These are phyloP conservation scores for Aporophyla lueneburgensis DNA, from an alignment of 2,888 invertebrate species.

Conservation along the genomic window DNA sequence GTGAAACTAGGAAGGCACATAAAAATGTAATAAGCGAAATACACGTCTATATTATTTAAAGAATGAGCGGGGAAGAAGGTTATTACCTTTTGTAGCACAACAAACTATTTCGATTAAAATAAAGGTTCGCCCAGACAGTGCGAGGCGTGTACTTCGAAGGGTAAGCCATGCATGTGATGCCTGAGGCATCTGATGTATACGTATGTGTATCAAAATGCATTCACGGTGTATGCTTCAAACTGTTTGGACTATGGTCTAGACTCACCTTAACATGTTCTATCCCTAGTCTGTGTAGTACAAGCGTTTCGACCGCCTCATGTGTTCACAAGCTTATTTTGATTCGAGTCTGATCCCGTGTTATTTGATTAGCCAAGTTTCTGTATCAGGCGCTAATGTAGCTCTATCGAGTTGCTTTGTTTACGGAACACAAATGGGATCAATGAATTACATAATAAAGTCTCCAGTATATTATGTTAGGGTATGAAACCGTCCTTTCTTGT, in stretches of 20 bases:
- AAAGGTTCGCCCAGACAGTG: background rate
- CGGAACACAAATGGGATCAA: conserved; percentile 48
- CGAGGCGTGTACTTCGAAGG: no score
- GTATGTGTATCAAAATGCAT: background rate
- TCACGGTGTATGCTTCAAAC: background rate
- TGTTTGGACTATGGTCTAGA: background rate
- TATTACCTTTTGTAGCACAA: conserved; percentile 3
- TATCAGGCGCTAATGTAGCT: conserved; percentile 56
- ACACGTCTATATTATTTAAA: background rate
- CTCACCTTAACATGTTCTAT: background rate
- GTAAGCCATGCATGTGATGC: background rate
- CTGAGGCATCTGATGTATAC: background rate
- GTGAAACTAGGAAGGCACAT: background rate
- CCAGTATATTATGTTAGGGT: no score
- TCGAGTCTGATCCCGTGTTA: conserved; percentile 46
- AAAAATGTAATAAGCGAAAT: background rate
- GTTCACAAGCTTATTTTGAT: conserved; percentile 42
- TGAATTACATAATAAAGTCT: conserved; percentile 40
- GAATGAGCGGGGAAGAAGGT: background rate
- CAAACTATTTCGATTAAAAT: background rate
- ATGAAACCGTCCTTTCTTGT: background rate
- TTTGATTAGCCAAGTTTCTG: conserved; percentile 63
- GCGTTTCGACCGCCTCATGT: conserved; percentile 2
- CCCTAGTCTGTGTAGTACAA: background rate
- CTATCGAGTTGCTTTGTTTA: conserved; percentile 52